Percentiles rank a stretch among this genome's conserved stretches.
Evolutionary conservation across 2,888 invertebrate genomes (phyloP).

Genomic region (Aleiodes leptofemur): DNA sequence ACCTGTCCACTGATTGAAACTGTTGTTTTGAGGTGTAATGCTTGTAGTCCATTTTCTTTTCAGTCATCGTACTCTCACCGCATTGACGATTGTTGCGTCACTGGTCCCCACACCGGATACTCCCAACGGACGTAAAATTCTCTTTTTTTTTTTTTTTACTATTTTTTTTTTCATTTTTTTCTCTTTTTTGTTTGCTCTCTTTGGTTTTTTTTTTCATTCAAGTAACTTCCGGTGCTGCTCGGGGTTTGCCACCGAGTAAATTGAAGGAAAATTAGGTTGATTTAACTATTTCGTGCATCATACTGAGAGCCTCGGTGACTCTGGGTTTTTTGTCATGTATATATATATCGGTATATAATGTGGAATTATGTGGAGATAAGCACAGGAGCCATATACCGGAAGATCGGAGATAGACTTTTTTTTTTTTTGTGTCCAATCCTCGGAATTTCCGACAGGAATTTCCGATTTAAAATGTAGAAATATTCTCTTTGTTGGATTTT

Average conservation of each 20-base stretch:
- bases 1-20: not conserved
- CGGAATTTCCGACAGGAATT: not conserved
- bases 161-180: conserved; percentile 51
- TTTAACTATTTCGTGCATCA: conserved; percentile 50
- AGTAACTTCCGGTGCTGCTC: conserved; percentile 60
- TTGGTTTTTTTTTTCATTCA: conserved; percentile 51
- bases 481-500: not conserved
- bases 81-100: conserved; percentile 52
- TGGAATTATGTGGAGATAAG: conserved; percentile 18
- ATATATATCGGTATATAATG: not conserved
- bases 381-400: conserved; percentile 7
- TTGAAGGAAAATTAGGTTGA: conserved; percentile 64
- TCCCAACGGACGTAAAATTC: conserved; percentile 67
- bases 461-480: no score
- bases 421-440: not conserved
- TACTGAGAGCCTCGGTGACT: conserved; percentile 16
- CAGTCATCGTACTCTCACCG: conserved; percentile 34
- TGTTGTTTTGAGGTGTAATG: conserved; percentile 21
- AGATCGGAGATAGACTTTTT: not conserved
- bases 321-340: no score
- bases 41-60: conserved; percentile 22
- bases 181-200: conserved; percentile 46
- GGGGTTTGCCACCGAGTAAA: conserved; percentile 55
- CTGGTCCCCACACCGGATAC: conserved; percentile 64
- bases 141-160: conserved; percentile 58